Base-by-base conservation (phyloP, 2,797 vertebrate genomes). In the Microtus agrestis region DNA sequence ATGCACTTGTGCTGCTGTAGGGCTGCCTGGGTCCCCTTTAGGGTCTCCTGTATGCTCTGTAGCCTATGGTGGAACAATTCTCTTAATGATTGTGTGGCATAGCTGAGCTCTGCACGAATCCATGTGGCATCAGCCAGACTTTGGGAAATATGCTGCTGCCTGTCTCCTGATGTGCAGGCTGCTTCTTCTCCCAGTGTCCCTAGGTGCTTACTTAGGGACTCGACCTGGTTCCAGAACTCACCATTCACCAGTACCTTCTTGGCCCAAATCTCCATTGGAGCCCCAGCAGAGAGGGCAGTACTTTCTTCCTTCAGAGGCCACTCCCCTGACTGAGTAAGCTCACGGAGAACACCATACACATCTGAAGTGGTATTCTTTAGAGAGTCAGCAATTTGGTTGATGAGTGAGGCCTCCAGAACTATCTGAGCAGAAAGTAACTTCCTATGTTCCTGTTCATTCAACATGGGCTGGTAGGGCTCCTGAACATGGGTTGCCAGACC, bases 191-290 rank as follows among this genome's bases (percentile, higher is more conserved):
- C 94, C 37, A 73, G 56, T 7, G 63, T 82, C 74, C 97, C 98
- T 85, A 98, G 98, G 76, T 98, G 98, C 15, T 96, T 97, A 89
- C 99, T 98, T 59, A 99, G 97, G 77, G 99, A 98, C 94, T 99
- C 99, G 9, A 99, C 98, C 89, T 99, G 99, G 96, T 98, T 98
- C 99, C 99, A 99, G 97, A 99, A 99, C 17, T 98, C 98, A 74
- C 98, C 99, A 96, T 99, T 99, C 73, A 99, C 98, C 97, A 99
- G 98, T 74, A 99, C 97, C 97, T 99, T 99, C 96, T 98, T 99
- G 74, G 99, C 99, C 97, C 99, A 98, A 93, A 99, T 29, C 0
- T 99, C 98, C 43, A 99, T 99, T 84, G 99, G 98, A 95, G 99
- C 97, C 13, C 98, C 61, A 1, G 99, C 98, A 63, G 98, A 97